Percentiles rank a stretch among this genome's conserved stretches.
Conservation (phyloP, 2,797 vertebrate species). For the Siniperca undulata region DNA sequence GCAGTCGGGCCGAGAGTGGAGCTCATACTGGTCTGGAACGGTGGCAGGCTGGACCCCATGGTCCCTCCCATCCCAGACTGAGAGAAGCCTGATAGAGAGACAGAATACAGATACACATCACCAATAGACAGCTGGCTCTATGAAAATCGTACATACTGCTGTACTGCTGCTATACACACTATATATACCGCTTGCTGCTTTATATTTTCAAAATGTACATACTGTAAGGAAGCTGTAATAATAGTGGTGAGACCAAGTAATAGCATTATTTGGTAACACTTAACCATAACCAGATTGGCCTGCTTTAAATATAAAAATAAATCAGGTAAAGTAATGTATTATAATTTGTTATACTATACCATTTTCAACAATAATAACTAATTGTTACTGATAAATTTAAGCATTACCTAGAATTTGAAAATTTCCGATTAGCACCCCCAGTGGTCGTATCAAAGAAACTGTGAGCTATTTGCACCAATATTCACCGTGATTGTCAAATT, state of each 20-base stretch:
- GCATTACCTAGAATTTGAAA: not conserved
- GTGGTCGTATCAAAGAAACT: no score
- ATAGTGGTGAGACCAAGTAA: not conserved
- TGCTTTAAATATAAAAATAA: not conserved
- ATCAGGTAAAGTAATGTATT: not conserved
- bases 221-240: not conserved
- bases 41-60: constrained; percentile 74
- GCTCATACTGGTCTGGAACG: constrained; percentile 80
- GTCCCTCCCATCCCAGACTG: constrained; percentile 78
- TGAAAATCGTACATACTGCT: not conserved
- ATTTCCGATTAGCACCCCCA: no score
- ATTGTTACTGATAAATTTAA: not conserved
- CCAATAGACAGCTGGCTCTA: not conserved
- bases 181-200: not conserved
- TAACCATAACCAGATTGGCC: not conserved
- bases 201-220: no score
- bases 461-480: no score
- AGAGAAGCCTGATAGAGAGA: constrained; percentile 78
- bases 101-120: constrained; percentile 38
- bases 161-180: not conserved
- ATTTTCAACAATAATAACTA: not conserved
- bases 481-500: not conserved
- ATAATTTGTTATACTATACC: not conserved
- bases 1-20: constrained; percentile 67
- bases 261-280: not conserved